Conservation (phyloP, 1,140 invertebrate genomes). For the Polyergus mexicanus region DNA sequence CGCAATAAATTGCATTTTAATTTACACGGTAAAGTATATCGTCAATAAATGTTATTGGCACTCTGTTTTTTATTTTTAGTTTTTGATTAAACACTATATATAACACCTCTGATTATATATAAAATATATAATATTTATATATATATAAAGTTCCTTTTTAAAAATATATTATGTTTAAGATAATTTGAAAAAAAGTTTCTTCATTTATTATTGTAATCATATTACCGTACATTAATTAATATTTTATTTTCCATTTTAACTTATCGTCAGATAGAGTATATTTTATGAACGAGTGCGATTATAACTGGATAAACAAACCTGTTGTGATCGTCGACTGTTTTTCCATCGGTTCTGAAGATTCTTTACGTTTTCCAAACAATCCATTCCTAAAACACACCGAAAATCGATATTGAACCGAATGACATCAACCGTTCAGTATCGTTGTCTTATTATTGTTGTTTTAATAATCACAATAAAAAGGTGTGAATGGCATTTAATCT, state of each 20-base stretch:
- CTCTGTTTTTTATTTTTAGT: not conserved
- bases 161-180: not conserved
- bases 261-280: not conserved
- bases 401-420: slow-evolving; percentile 8
- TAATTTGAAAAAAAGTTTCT: not conserved
- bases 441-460: not conserved
- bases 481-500: not conserved
- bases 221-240: not conserved
- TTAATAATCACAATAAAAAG: not conserved
- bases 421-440: not conserved
- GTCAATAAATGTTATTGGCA: not conserved
- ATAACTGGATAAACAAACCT: slow-evolving; percentile 67
- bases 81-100: not conserved
- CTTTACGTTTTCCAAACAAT: slow-evolving; percentile 81
- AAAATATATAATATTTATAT: not conserved
- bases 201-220: not conserved
- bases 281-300: not conserved
- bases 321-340: slow-evolving; percentile 79
- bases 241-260: not conserved
- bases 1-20: slow-evolving; percentile 20
- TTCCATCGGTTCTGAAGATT: slow-evolving; percentile 73
- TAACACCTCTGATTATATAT: not conserved
- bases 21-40: slow-evolving; percentile 32
- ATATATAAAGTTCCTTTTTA: not conserved
- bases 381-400: slow-evolving; percentile 79